phyloP scores from a whole-genome alignment of 2,888 invertebrate species.

The Lasioglossum malachurum region DNA sequence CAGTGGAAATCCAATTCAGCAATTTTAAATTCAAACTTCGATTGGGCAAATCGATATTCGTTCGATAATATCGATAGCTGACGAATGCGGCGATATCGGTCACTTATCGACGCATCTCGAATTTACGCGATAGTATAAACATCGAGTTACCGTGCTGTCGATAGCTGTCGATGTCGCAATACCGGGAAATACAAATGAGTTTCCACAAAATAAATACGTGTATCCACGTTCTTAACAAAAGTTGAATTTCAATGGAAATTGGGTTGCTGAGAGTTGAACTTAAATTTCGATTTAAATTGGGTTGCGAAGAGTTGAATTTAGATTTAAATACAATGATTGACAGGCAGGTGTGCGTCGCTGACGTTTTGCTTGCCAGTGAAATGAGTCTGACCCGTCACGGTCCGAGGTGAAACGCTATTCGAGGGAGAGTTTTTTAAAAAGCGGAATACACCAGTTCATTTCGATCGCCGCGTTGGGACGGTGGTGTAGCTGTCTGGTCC shows the following conservation, averaged over 20 bases:
- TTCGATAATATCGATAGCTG: conserved; percentile 5
- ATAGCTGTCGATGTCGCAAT: neutral
- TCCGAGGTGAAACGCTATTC: no score
- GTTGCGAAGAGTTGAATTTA: no score
- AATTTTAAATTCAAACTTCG: conserved; percentile 12
- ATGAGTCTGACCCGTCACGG: no score
- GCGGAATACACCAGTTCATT: neutral
- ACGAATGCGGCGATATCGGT: no score
- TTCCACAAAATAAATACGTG: neutral
- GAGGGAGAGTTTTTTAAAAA: neutral
- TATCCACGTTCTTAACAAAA: neutral
- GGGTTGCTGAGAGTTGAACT: no score
- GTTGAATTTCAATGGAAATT: no score
- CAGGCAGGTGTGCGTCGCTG: no score
- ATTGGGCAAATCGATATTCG: neutral
- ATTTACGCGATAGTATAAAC: neutral
- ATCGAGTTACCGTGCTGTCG: neutral
- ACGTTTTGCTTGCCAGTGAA: no score
- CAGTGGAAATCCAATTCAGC: neutral
- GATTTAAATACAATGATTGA: no score
- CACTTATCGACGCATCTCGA: neutral
- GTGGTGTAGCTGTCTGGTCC: no score
- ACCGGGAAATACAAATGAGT: neutral
- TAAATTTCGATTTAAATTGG: no score
- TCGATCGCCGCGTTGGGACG: neutral